A percentile compares a stretch with the other conserved stretches of the same genome.
These are phyloP conservation scores for Temnothorax curvispinosus DNA, from an alignment of 1,140 invertebrate species.

Conservation along the genomic window DNA sequence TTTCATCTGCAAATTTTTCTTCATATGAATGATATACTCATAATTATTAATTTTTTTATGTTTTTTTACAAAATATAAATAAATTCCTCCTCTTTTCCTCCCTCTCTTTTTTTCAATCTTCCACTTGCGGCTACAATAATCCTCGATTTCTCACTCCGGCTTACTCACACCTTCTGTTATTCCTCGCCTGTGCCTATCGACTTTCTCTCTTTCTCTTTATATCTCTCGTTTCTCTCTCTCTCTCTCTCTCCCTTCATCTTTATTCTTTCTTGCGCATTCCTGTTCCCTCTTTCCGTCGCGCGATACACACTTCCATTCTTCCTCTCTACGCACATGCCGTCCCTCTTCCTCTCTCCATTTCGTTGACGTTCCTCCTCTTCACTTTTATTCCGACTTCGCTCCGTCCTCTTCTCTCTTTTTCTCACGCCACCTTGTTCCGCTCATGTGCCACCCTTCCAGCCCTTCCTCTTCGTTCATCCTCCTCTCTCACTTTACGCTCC, in stretches of 20 bases:
- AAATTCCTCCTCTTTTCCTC: neutral
- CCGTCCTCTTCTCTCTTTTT: conserved; percentile 11
- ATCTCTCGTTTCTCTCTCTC: neutral
- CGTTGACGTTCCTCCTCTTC: neutral
- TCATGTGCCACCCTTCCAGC: neutral
- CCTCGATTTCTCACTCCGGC: conserved; percentile 64
- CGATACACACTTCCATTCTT: conserved; percentile 41
- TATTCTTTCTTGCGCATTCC: conserved; percentile 49
- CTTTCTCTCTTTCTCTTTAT: neutral
- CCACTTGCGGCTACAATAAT: conserved; percentile 18
- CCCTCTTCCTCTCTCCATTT: neutral
- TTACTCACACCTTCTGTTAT: conserved; percentile 41
- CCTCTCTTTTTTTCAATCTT: neutral
- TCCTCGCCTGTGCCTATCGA: conserved; percentile 63
- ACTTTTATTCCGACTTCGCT: conserved; percentile 35
- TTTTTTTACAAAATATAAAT: neutral
- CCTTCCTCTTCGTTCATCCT: conserved; percentile 38
- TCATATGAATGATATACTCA: too few species aligned
- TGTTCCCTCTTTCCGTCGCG: conserved; percentile 41
- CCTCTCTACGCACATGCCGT: conserved; percentile 8
- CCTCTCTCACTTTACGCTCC: conserved; percentile 7
- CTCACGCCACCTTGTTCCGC: conserved; percentile 18
- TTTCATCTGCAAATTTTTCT: too few species aligned
- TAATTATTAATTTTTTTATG: conserved; percentile 11
- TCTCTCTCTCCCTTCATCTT: neutral